Conservation (phyloP, 1,140 invertebrate genomes). For the Bombus breviceps region DNA sequence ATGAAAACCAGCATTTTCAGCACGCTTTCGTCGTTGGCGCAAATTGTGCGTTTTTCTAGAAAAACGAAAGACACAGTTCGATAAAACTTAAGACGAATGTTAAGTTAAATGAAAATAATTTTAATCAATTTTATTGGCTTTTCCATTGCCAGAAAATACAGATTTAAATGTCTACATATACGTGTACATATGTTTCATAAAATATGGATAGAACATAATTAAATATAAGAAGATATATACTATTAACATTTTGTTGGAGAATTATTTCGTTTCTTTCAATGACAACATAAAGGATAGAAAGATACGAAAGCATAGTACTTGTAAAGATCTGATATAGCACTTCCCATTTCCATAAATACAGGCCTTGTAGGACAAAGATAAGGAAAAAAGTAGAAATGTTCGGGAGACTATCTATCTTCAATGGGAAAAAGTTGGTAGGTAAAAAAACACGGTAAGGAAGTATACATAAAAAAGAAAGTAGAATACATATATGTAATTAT, state of each 20-base stretch:
- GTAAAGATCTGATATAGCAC: neutral
- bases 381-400: too few relatives aligned
- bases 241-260: neutral
- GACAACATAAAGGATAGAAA: neutral
- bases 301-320: neutral
- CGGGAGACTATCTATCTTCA: neutral
- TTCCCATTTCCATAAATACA: neutral
- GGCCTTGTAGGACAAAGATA: neutral
- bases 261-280: neutral
- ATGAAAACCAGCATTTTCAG: too few relatives aligned
- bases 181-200: neutral
- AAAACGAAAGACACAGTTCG: rapidly evolving
- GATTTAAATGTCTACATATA: neutral
- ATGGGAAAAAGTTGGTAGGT: neutral
- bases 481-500: neutral
- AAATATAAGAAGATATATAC: neutral
- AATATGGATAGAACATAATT: neutral
- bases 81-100: too few relatives aligned
- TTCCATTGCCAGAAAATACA: too few relatives aligned
- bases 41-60: rapidly evolving
- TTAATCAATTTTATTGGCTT: too few relatives aligned
- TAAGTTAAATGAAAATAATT: too few relatives aligned
- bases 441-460: neutral
- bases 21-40: too few relatives aligned
- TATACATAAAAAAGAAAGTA: neutral